Percentiles rank a stretch among this genome's conserved stretches.
Evolutionary conservation across 2,797 vertebrate species (phyloP).

Genomic region (Pseudomugil tenellus): DNA sequence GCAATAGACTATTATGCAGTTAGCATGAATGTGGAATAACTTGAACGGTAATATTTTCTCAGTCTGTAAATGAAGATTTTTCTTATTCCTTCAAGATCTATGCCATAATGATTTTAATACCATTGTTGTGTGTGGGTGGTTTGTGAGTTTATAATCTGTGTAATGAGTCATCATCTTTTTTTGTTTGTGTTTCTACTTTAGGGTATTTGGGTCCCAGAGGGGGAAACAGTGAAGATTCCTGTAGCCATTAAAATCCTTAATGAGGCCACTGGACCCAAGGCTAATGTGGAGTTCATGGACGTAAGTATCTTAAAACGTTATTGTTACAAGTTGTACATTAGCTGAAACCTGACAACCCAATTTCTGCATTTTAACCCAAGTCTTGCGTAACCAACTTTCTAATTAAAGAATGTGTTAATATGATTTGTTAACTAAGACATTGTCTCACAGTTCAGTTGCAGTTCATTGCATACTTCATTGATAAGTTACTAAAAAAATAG

Average conservation of each 20-base stretch:
- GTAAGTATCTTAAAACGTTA: conserved; percentile 84
- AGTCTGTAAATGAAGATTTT: conserved; percentile 8
- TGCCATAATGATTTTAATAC: background rate
- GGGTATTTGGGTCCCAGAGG: conserved; percentile 99
- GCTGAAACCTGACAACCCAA: background rate
- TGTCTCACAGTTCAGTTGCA: background rate
- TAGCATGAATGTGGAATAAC: conserved; percentile 22
- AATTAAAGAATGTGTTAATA: no score
- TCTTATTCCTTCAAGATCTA: conserved; percentile 17
- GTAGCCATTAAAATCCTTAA: conserved; percentile 98
- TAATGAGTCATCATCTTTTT: conserved; percentile 16
- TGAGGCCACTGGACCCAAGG: conserved; percentile 96
- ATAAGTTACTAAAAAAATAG: background rate
- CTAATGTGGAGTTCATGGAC: conserved; percentile 99
- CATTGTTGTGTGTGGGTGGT: conserved; percentile 10
- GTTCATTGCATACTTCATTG: background rate
- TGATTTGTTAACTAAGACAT: no score
- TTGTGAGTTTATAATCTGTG: conserved; percentile 17
- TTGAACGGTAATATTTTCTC: conserved; percentile 3
- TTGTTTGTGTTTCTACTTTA: conserved; percentile 62
- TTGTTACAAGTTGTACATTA: background rate
- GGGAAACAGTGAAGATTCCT: conserved; percentile 98
- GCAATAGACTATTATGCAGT: background rate
- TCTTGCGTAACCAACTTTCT: no score
- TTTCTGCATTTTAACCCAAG: no score